phyloP scores from a whole-genome alignment of 2,888 invertebrate genomes.

The Zele albiditarsus region DNA sequence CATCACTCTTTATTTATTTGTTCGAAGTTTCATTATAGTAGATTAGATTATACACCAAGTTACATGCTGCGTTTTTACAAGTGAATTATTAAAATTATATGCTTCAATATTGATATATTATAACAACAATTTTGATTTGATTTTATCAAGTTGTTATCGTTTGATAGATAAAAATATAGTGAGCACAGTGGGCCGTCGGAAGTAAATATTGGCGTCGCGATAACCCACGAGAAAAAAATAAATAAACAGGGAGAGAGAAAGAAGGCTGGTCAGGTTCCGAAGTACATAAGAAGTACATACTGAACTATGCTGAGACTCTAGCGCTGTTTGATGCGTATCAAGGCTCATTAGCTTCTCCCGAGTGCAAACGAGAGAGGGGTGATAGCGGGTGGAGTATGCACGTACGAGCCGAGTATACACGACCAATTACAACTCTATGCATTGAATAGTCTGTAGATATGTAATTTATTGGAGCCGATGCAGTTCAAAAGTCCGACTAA shows the following conservation, averaged over 20 bases:
- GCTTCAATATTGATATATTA: no score
- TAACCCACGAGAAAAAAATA: constrained; percentile 2
- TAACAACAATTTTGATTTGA: no score
- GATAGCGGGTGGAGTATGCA: constrained; percentile 41
- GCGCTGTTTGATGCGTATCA: constrained; percentile 70
- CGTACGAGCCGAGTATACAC: constrained; percentile 55
- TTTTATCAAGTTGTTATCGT: no score
- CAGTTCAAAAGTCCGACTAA: neutral
- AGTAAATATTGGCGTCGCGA: neutral
- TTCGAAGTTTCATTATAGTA: no score
- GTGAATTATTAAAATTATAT: no score
- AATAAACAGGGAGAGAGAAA: neutral
- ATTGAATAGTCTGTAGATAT: constrained; percentile 68
- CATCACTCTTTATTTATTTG: no score
- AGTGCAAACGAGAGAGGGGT: constrained; percentile 64
- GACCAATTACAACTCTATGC: constrained; percentile 72
- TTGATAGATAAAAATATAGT: no score
- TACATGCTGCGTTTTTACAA: no score
- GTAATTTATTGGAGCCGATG: constrained; percentile 51
- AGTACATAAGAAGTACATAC: constrained; percentile 20
- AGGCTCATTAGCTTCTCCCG: constrained; percentile 69
- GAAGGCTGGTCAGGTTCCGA: neutral
- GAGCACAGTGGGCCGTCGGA: neutral
- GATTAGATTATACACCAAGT: no score
- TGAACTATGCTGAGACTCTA: constrained; percentile 44